These are phyloP conservation scores for Drosophila sordidapex DNA, from an alignment of 2,888 invertebrate species.

Conservation along the genomic window DNA sequence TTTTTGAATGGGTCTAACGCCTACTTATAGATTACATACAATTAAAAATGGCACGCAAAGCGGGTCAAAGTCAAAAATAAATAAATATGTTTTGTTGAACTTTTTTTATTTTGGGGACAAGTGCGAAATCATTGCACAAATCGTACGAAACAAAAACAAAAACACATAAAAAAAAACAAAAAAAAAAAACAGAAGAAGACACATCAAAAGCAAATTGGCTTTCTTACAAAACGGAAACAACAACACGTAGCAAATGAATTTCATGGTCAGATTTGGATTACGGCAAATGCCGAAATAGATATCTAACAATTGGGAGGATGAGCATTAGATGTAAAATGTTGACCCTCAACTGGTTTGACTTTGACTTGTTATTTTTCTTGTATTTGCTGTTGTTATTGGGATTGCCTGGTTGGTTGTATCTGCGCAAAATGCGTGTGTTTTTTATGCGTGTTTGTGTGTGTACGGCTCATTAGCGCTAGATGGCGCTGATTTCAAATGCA, in stretches of 20 bases:
- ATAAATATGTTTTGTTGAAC: slow-evolving; percentile 40
- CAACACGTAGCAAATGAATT: slow-evolving; percentile 72
- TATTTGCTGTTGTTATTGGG: neutral
- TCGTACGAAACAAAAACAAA: slow-evolving; percentile 27
- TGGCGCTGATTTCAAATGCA: slow-evolving; percentile 65
- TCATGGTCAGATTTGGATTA: slow-evolving; percentile 76
- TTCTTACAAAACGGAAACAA: slow-evolving; percentile 77
- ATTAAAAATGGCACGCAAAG: slow-evolving; percentile 61
- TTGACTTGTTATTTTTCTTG: slow-evolving; percentile 30
- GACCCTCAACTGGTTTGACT: slow-evolving; percentile 57
- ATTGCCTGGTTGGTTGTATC: neutral
- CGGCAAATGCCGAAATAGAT: slow-evolving; percentile 45
- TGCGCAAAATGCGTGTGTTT: slow-evolving; percentile 1
- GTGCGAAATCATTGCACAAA: slow-evolving; percentile 65
- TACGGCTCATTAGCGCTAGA: slow-evolving; percentile 64
- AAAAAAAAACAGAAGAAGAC: slow-evolving; percentile 1
- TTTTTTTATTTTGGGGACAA: slow-evolving; percentile 31
- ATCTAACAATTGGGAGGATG: slow-evolving; percentile 50
- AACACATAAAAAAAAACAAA: neutral
- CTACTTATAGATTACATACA: slow-evolving; percentile 43
- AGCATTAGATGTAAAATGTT: slow-evolving; percentile 55
- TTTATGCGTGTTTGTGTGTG: slow-evolving; percentile 26
- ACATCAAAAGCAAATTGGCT: slow-evolving; percentile 62
- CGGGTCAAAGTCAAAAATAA: slow-evolving; percentile 74
- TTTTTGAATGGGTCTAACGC: slow-evolving; percentile 22